Evolutionary conservation across 2,797 vertebrate genomes (phyloP), one percentile per base, ranked within the genome.

Genomic region (Pagetopsis macropterus): DNA sequence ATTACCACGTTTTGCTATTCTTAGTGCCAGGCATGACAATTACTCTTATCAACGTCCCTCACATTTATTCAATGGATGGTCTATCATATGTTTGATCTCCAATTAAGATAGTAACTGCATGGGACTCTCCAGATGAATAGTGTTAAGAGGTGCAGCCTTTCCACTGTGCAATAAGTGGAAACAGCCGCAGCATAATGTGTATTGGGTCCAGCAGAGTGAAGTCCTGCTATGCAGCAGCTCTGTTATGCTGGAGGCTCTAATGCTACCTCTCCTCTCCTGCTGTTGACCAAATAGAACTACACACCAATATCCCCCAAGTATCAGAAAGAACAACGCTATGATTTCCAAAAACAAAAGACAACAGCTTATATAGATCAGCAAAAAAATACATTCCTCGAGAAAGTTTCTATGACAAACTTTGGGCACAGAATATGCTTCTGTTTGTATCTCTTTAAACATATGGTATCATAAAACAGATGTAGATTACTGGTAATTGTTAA

Each of bases 401-500:
- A 49, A 51, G 33, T 70, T 52, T 64, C 19, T 49, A 45, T 56
- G 63, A 65, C 8, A 67, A 44, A 70, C 70, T 46, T 55, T 84
- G 21, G 65, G 33, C 56, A 70, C 56, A 76, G 75, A 72, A 37
- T 55, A 62, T 70, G 72, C 40, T 50, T 45, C 9, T 40, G n/a
- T 64, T 67, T 66, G 11, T 37, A 15, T 76, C 27, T 62, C 9
- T 63, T 69, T 61, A 63, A 50, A 31, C 44, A 56, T 62, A 49
- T 81, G 72, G 80, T 79, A 62, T 49, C 64, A 70, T 79, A 55
- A 75, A 31, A 52, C 16, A 6, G 51, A 74, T 78, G 48, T 52
- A 86, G 85, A 82, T 89, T 85, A 81, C 74, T 54, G 82, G 81
- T 81, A 83, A 75, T 65, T 84, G 82, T 83, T 91, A 90, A 92